phyloP scores from a whole-genome alignment of 1,140 invertebrate species.

The Littorina saxatilis region DNA sequence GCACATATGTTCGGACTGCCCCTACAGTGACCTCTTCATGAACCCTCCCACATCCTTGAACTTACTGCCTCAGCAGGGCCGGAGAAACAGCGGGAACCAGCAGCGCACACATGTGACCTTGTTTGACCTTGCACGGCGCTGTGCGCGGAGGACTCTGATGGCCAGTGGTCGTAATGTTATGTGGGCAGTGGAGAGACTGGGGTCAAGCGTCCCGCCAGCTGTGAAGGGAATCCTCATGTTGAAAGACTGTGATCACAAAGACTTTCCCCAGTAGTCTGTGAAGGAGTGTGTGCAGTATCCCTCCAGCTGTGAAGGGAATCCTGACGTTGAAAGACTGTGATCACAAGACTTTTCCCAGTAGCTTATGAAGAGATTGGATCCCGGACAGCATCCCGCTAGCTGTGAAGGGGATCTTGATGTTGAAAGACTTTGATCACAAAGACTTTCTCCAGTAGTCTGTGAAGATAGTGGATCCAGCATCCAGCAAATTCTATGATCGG shows the following conservation, averaged over 20 bases:
- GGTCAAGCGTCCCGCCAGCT: background rate
- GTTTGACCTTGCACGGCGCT: background rate
- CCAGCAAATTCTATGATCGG: background rate
- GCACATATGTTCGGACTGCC: background rate
- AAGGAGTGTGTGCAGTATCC: background rate
- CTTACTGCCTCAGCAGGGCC: too few species aligned
- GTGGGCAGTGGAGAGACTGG: constrained; percentile 1
- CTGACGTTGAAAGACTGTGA: background rate
- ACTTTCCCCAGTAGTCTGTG: background rate
- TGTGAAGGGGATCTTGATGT: background rate
- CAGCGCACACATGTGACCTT: background rate
- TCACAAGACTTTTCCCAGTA: background rate
- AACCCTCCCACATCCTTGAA: background rate
- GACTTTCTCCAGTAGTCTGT: background rate
- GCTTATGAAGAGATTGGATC: background rate
- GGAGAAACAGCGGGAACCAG: background rate
- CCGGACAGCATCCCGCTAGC: background rate
- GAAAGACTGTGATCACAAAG: constrained; percentile 3
- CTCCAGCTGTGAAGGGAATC: background rate
- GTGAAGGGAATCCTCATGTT: background rate
- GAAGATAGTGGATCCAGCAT: background rate
- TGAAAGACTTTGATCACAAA: background rate
- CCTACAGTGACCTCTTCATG: background rate
- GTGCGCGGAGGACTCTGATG: background rate
- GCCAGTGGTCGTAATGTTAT: background rate